These are phyloP conservation scores for Mixornis gularis DNA, from an alignment of 2,113 vertebrate species.

Conservation along the genomic window DNA sequence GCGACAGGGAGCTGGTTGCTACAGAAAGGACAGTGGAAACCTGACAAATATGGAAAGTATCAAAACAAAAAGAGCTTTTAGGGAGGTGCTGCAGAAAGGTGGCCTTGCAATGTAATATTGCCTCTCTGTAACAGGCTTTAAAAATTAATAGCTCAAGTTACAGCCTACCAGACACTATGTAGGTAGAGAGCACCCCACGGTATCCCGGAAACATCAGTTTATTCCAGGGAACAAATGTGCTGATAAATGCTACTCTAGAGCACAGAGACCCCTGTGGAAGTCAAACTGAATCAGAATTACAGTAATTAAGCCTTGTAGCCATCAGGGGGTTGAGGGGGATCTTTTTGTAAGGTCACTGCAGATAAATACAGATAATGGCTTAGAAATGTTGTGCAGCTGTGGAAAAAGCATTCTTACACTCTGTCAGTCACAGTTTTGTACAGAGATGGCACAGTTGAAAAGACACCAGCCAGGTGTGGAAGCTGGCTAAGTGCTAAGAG, in stretches of 20 bases:
- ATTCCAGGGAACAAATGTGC: not conserved
- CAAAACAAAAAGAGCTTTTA: not conserved
- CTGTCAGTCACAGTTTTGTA: not conserved
- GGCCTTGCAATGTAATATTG: not conserved
- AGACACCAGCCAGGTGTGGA: not conserved
- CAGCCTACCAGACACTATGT: not conserved
- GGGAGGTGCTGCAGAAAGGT: not conserved
- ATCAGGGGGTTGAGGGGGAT: not conserved
- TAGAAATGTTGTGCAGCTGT: not conserved
- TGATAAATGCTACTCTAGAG: not conserved
- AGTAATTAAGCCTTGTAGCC: not conserved
- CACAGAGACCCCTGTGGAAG: not conserved
- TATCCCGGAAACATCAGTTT: not conserved
- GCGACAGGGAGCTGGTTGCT: not conserved
- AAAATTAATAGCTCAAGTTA: slow-evolving; percentile 15
- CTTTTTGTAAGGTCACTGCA: slow-evolving; percentile 1
- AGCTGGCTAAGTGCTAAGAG: not conserved
- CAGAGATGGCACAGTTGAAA: not conserved
- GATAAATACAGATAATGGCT: not conserved
- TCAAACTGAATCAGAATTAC: not conserved
- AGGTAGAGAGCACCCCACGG: not conserved
- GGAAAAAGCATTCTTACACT: not conserved
- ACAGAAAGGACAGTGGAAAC: not conserved
- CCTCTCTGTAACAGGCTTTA: not conserved
- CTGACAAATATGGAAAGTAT: not conserved